phyloP scores from a whole-genome alignment of 1,140 invertebrate species.

The Trinorchestia longiramus region DNA sequence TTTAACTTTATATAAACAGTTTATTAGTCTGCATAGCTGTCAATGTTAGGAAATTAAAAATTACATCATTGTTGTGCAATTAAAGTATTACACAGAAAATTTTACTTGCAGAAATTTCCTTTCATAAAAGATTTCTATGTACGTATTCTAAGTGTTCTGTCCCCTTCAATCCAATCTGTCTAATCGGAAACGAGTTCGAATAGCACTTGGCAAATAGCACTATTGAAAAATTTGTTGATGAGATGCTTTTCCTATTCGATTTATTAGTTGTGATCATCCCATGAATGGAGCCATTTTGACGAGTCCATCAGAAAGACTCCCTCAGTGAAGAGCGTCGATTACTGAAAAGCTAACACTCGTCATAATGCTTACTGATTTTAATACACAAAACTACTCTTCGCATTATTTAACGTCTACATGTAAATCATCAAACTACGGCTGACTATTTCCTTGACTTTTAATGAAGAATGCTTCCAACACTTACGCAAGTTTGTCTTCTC shows the following conservation, averaged over 20 bases:
- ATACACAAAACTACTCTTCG: no score
- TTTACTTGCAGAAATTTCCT: neutral
- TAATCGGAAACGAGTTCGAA: no score
- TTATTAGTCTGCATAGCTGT: neutral
- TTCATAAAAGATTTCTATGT: neutral
- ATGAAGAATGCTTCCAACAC: neutral
- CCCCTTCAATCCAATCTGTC: neutral
- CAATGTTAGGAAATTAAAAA: neutral
- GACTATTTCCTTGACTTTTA: neutral
- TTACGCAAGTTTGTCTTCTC: neutral
- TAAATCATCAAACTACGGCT: neutral
- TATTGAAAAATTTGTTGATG: neutral
- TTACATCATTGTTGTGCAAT: no score
- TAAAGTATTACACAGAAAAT: no score
- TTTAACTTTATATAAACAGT: neutral
- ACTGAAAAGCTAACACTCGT: neutral
- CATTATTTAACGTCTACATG: neutral
- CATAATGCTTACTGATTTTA: no score
- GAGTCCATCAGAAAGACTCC: neutral
- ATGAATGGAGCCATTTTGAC: neutral
- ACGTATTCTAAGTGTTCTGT: neutral
- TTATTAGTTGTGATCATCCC: neutral
- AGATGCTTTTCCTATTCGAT: neutral
- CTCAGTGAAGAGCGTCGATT: neutral
- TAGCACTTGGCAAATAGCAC: no score